These are phyloP conservation scores for Drosophila eugracilis DNA, from an alignment of 1,140 invertebrate genomes.

Conservation along the genomic window DNA sequence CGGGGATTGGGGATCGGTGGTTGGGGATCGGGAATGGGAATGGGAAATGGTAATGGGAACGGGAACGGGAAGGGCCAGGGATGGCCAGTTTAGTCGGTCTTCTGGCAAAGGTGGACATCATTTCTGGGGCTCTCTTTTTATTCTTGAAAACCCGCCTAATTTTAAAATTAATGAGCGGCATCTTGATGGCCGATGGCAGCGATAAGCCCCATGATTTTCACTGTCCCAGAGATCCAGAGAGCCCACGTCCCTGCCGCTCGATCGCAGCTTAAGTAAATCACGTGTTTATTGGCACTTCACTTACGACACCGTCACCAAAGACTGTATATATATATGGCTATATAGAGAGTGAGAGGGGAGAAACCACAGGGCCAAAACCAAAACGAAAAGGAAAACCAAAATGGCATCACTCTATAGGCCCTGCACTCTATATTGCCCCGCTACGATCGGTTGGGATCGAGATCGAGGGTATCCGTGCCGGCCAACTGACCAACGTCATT, in stretches of 20 bases:
- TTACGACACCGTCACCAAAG: slow-evolving; percentile 78
- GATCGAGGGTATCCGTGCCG: slow-evolving; percentile 15
- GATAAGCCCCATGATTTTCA: slow-evolving; percentile 79
- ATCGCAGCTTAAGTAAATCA: slow-evolving; percentile 71
- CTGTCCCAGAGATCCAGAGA: slow-evolving; percentile 52
- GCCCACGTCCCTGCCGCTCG: slow-evolving; percentile 41
- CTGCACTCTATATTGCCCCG: slow-evolving; percentile 38
- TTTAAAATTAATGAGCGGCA: slow-evolving; percentile 85
- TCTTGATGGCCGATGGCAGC: slow-evolving; percentile 84
- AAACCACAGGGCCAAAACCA: slow-evolving; percentile 1
- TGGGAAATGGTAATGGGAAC: not conserved
- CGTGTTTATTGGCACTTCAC: slow-evolving; percentile 81
- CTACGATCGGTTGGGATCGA: slow-evolving; percentile 7
- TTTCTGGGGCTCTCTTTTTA: slow-evolving; percentile 52
- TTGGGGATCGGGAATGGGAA: not conserved
- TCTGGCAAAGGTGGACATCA: slow-evolving; percentile 66
- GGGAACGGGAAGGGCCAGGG: slow-evolving; percentile 1
- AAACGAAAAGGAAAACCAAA: slow-evolving; percentile 60
- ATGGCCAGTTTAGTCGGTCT: slow-evolving; percentile 60
- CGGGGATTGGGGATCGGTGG: slow-evolving; percentile 1
- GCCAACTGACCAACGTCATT: slow-evolving; percentile 68
- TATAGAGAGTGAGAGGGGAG: too few relatives aligned
- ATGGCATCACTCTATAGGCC: slow-evolving; percentile 69
- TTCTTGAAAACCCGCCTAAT: slow-evolving; percentile 84
- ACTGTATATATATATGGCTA: slow-evolving; percentile 30